Base-by-base conservation (phyloP, 2,888 invertebrate genomes). In the Leucophenga maculata region DNA sequence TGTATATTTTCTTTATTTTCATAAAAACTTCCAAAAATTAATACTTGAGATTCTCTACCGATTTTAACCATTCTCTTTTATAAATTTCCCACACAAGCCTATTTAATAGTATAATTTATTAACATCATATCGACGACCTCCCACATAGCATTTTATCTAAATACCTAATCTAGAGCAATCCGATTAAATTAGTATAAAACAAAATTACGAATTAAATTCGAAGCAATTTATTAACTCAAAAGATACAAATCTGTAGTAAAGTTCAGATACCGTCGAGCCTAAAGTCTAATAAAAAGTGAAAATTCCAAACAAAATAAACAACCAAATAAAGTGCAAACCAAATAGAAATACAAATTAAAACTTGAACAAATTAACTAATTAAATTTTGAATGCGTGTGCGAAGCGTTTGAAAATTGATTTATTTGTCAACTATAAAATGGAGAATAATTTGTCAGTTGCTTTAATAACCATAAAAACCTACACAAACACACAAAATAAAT, bases 381-480 rank as follows among this genome's bases (percentile, higher is more conserved):
- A 48, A 64, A 48, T 46, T 46, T 46, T 14, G 14, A 18, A 32
- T 64, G 62, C 46, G 62, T 64, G 62, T 48, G 62, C 44, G 46
- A 11, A 22, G 62, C 46, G 62, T 48, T 44, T 64, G 22, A 48
- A 64, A 64, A 64, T 48, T 64, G 46, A 64, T 64, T 64, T 48
- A 64, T 64, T 64, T 64, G 46, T 32, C n/a, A 18, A 64, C 48
- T 14, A 46, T 39, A 64, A 64, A 64, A 46, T 44, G 9, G 62
- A 62, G 6, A 64, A 64, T 64, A 64, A 64, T 64, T 64, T 64
- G 62, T 64, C 62, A 64, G 44, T 64, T 48, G 46, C 62, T 20
- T 39, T n/a, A 60, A 6, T 39, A 39, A 39, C 39, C 39, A 39
- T 39, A 39, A 39, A 39, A 39, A 39, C 39, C 39, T 3, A 39